Base-by-base conservation (phyloP, 2,888 invertebrate genomes). In the Drosophila anomalata region DNA sequence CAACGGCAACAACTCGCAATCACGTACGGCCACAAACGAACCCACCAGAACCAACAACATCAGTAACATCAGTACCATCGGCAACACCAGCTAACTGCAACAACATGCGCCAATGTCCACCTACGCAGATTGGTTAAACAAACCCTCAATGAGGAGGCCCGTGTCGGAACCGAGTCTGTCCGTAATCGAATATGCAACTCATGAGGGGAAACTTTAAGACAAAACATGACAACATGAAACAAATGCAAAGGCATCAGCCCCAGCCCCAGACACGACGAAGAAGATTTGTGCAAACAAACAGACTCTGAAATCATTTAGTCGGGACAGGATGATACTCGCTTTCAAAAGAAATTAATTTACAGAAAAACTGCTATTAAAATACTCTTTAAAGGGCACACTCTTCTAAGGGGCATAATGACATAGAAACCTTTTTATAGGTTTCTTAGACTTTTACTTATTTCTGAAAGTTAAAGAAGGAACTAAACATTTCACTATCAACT, bases 1-100 rank as follows among this genome's bases (percentile, higher is more conserved):
- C 80, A 81, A 81, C 73, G 55, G 66, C 78, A 76, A 77, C 77
- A 75, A 42, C 72, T 57, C 17, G 69, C 79, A 74, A 79, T 76
- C 79, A 82, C 76, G 77, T 79, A 72, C 68, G 41, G 55, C 48
- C 22, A 48, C 48, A 60, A 39, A 39, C 56, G 56, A 56, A 48
- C 60, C 14, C 47, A 60, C 31, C 33, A 42, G 42, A 29, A 9
- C 29, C 51, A 65, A 26, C 65, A 59, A 5, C 33, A 33, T n/a
- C 53, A 42, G 26, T 9, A 54, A 5, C 42, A 31, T 31, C 24
- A n/a, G 24, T 46, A 50, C 51, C 56, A 47, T 26, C 20, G 24
- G 50, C 62, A 31, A 42, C 56, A 44, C 29, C 54, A 54, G 26
- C 55, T 29, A 51, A 44, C 44, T 5, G 44, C 48, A 31, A 24